These are phyloP conservation scores for Chromoteleia sp. DNA, from an alignment of 2,888 invertebrate genomes.

Conservation along the genomic window DNA sequence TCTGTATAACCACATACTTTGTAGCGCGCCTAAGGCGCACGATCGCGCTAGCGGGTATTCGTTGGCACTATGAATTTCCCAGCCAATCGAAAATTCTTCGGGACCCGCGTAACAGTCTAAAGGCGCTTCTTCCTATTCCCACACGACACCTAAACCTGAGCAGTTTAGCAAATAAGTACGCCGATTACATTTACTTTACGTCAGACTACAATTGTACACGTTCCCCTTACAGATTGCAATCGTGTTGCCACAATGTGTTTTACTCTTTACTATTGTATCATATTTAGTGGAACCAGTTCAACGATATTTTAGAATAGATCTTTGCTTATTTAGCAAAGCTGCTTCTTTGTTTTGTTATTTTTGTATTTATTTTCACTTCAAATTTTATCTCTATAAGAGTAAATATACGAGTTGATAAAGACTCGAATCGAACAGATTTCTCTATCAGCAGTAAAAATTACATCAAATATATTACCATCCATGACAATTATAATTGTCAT, in stretches of 20 bases:
- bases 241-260: slow-evolving; percentile 1
- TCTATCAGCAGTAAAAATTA: too few species aligned
- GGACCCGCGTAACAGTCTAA: slow-evolving; percentile 30
- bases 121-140: slow-evolving; percentile 32
- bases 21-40: slow-evolving; percentile 42
- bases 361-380: too few species aligned
- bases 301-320: slow-evolving; percentile 17
- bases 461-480: too few species aligned
- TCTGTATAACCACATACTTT: slow-evolving; percentile 35
- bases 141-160: slow-evolving; percentile 39
- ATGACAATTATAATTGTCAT: too few species aligned
- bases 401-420: too few species aligned
- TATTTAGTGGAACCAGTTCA: neutral
- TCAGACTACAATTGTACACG: slow-evolving; percentile 13
- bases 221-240: slow-evolving; percentile 16
- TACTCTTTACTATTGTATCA: slow-evolving; percentile 30
- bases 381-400: too few species aligned
- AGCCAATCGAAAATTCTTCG: slow-evolving; percentile 53
- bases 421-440: too few species aligned
- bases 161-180: slow-evolving; percentile 39
- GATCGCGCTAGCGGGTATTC: slow-evolving; percentile 43
- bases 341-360: too few species aligned
- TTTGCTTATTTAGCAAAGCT: slow-evolving; percentile 7
- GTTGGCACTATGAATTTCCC: slow-evolving; percentile 47
- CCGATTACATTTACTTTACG: slow-evolving; percentile 20